phyloP scores from a whole-genome alignment of 2,797 vertebrate species.

The Danio jaintianensis region DNA sequence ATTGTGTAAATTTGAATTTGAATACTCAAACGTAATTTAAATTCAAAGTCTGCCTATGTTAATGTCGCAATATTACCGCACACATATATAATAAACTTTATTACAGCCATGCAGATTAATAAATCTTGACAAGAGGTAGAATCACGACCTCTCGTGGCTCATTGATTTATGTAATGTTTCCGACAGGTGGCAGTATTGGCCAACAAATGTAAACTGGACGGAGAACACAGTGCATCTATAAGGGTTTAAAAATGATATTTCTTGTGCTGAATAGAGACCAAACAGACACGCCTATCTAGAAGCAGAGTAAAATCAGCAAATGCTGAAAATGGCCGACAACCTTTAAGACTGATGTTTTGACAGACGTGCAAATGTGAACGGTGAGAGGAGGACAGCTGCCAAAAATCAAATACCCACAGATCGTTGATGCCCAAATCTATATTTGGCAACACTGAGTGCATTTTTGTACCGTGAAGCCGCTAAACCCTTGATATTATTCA shows the following conservation, averaged over 20 bases:
- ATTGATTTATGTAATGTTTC: background rate
- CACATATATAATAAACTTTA: no score
- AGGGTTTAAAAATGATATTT: no score
- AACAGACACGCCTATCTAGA: background rate
- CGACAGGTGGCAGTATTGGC: slow-evolving; percentile 31
- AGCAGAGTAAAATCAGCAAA: background rate
- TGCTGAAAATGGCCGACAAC: background rate
- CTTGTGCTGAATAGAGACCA: no score
- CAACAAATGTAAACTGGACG: background rate
- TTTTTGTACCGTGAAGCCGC: background rate
- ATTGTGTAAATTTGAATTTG: no score
- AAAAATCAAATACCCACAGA: background rate
- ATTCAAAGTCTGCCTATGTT: no score
- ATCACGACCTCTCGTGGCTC: background rate
- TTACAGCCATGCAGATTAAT: background rate
- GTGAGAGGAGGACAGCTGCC: background rate
- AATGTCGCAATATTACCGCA: no score
- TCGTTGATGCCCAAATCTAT: background rate
- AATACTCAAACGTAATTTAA: no score
- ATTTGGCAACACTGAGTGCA: background rate
- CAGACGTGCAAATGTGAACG: background rate
- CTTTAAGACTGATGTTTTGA: background rate
- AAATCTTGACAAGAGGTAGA: background rate
- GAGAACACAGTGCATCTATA: no score
- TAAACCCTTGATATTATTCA: background rate